Evolutionary conservation across 2,888 invertebrate species (phyloP), one percentile per base, ranked within the genome.

Genomic region (Masnerella sp.): DNA sequence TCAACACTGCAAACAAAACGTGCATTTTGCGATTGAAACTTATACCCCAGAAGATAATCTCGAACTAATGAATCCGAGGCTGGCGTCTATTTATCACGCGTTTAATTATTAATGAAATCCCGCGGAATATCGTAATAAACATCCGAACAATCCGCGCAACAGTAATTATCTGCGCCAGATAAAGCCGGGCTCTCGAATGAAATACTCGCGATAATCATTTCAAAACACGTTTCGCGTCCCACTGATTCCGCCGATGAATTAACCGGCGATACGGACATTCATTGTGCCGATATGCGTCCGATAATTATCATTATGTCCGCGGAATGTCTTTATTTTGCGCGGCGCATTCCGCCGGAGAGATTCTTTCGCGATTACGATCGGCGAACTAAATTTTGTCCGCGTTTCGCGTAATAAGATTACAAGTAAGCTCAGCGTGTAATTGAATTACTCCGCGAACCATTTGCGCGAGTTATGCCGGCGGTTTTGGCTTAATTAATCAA

Each of bases 141-240:
- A 47, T 38, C 54, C 30, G 30, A 61, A 69, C 49, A 30, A 68
- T 54, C 43, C 25, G 32, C 18, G 38, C 9, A 32, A 47, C 12
- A 47, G 61, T 61, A 69, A 69, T 69, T 69, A 69, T 61, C 59
- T 20, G 68, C 5, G 45, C 36, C 8, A n/a, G 70, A 70, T 70
- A 70, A 70, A 32, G 28, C 12, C 20, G 12, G 28, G 11, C 14
- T 22, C 9, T 18, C n/a, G 9, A 45, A 45, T 56, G 61, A 61
- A 70, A 54, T 70, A 70, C 42, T 34, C 17, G 42, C 14, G 42
- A 62, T 62, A 62, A 32, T 62, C 30, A 14, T 42, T 49, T 38
- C 47, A 30, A 12, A 61, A 56, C 54, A 56, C 8, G 49, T 62
- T 62, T 58, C 28, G 30, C 56, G 20, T 54, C 18, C 34, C 30